Evolutionary conservation across 1,140 invertebrate genomes (phyloP).

Genomic region (Drosophila tropicalis): DNA sequence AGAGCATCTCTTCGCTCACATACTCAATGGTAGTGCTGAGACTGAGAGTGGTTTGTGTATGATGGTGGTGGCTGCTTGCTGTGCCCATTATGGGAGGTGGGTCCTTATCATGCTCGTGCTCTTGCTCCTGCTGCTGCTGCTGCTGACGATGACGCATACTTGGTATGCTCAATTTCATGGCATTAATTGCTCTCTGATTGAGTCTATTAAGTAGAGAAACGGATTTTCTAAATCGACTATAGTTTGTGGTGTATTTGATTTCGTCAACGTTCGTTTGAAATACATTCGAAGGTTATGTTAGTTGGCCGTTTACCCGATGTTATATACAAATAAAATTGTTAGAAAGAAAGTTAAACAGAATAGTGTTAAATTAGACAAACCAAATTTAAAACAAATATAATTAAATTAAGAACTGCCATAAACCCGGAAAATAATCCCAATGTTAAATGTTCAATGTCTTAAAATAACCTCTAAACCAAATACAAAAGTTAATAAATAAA

Average conservation of each 20-base stretch:
- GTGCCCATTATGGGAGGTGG: not conserved
- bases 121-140: conserved; percentile 17
- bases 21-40: conserved; percentile 71
- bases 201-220: conserved; percentile 83
- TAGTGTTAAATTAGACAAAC: conserved; percentile 45
- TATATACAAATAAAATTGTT: conserved; percentile 53
- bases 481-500: conserved; percentile 4
- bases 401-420: conserved; percentile 36
- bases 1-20: conserved; percentile 71
- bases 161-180: conserved; percentile 81
- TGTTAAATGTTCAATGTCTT: not conserved
- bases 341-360: conserved; percentile 66
- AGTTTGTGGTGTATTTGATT: conserved; percentile 47
- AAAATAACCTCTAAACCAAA: conserved; percentile 1
- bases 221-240: conserved; percentile 83
- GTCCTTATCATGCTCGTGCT: conserved; percentile 21
- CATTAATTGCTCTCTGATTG: conserved; percentile 81
- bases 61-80: conserved; percentile 18
- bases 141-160: conserved; percentile 48
- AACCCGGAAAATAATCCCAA: conserved; percentile 20
- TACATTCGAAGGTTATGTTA: conserved; percentile 42
- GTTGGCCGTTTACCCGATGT: conserved; percentile 63
- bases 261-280: conserved; percentile 41
- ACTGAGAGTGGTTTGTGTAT: conserved; percentile 32
- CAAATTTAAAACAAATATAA: conserved; percentile 23